Evolutionary conservation across 2,888 invertebrate species (phyloP).

Genomic region (Hydrotaea diabolus): DNA sequence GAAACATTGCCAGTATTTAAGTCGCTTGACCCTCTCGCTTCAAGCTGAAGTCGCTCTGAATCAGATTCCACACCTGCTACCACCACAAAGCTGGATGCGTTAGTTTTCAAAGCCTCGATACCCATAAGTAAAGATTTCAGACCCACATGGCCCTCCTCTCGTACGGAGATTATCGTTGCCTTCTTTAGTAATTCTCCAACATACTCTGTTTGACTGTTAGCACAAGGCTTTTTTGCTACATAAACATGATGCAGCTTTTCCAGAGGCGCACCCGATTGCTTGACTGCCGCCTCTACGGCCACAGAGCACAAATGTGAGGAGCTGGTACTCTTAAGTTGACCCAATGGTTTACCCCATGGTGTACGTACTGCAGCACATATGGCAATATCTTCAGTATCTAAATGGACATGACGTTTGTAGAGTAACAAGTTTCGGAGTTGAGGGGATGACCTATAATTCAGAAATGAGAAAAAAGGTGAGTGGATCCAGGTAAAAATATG

Average conservation of each 20-base stretch:
- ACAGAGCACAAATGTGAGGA: slow-evolving; percentile 92
- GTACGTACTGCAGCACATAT: slow-evolving; percentile 96
- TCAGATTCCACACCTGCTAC: slow-evolving; percentile 41
- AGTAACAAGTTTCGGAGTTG: background rate
- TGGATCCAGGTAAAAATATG: too few species aligned
- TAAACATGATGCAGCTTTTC: slow-evolving; percentile 94
- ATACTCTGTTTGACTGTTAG: background rate
- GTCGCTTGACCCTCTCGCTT: background rate
- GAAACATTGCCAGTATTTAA: background rate
- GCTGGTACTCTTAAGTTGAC: slow-evolving; percentile 88
- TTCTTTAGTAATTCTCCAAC: slow-evolving; percentile 38
- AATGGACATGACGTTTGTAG: slow-evolving; percentile 18
- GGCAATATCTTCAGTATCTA: slow-evolving; percentile 86
- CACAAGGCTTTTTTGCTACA: slow-evolving; percentile 81
- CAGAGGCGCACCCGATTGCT: slow-evolving; percentile 89
- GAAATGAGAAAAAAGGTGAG: too few species aligned
- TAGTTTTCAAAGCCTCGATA: slow-evolving; percentile 28
- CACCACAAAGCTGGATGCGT: background rate
- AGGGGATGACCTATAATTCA: background rate
- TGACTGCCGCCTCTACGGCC: slow-evolving; percentile 91
- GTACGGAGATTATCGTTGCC: background rate
- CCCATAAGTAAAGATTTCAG: slow-evolving; percentile 14
- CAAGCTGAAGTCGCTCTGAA: background rate
- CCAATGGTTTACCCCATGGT: slow-evolving; percentile 93
- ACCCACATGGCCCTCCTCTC: background rate